Evolutionary conservation across 2,113 vertebrate species (phyloP), one percentile per base, ranked within the genome.

Genomic region (Illadopsis cleaveri): DNA sequence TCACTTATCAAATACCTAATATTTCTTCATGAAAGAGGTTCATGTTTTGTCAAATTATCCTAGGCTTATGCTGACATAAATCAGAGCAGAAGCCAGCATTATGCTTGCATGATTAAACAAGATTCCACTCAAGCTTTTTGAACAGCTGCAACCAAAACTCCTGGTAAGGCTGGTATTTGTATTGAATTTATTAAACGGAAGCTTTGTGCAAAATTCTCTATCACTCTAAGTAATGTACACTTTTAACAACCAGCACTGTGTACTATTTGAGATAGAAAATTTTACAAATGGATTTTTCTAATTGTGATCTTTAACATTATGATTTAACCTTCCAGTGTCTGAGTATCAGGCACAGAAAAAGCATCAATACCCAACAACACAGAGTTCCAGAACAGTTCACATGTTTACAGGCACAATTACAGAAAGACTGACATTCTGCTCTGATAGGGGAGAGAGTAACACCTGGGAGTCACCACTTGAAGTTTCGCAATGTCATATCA

Each of bases 381-480:
- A 20, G 40, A 61, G 33, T 12, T 87, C 38, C 37, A 65, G 35
- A 71, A 56, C 9, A 68, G 24, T 31, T 89, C 44, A 45, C 22
- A 48, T 11, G 22, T 53, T 83, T 38, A 47, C 33, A 89, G 31
- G 22, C 25, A 61, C 42, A 66, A 65, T 35, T 69, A 81, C 47
- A 75, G 30, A 33, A 66, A 75, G 65, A 85, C 2, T 56, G 66
- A 64, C 22, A 50, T 61, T 73, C 54, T 47, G 10, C 31, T 38
- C 11, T 5, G 7, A 25, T 0, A 56, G 10, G 1, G 42, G 15
- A 54, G 19, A 58, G 7, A 44, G 1, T 1, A 88, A 45, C 64
- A 90, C 42, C 45, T 58, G 33, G 12, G 50, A 90, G 71, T 54
- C 75, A 72, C 62, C 70, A 90, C 62, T 20, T 8, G 0, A 68